Base-by-base conservation (phyloP, 2,888 invertebrate genomes). In the Hirtodrosophila trivittata region DNA sequence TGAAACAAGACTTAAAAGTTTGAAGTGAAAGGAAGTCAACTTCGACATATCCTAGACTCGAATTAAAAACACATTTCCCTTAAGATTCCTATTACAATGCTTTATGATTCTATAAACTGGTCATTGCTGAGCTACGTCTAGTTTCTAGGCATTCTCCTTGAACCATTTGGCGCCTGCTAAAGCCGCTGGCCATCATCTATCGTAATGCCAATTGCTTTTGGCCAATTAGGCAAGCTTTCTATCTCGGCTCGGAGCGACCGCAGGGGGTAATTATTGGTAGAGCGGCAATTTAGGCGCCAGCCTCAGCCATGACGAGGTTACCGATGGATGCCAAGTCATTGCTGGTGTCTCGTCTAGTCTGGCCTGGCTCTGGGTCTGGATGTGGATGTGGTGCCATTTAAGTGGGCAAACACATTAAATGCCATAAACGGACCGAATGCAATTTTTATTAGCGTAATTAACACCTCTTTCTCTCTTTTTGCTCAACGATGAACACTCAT, bases 371-470 rank as follows among this genome's bases (percentile, higher is more conserved):
- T 13, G 4, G 12, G 4, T 7, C 37, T 37, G 1, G 9, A 4
- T 3, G 4, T 10, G 8, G 9, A 41, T 45, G 49, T 43, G 46
- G 10, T 52, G 66, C 66, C 66, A 75, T 71, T 82, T 77, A 69
- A 69, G 62, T 65, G 62, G 43, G 42, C 45, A 69, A 75, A 67
- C 62, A 63, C 62, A 73, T 83, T 83, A 65, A 66, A 60, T 55
- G 59, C 80, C 85, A 67, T 85, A 80, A 73, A 59, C 63, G 77
- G 46, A 52, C 60, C 64, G 60, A 85, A 75, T 85, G 82, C 80
- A 64, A 62, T 66, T 82, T 85, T 85, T 85, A 85, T 78, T 80
- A 72, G 78, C 67, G 75, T 69, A 69, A 80, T 85, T 85, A 80
- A 82, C 85, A 85, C 80, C 85, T 68, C 21, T 43, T 32, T 10